A percentile compares a stretch with the other conserved stretches of the same genome.
These are phyloP conservation scores for Dendrocopos noguchii DNA, from an alignment of 2,113 vertebrate species.

Conservation along the genomic window DNA sequence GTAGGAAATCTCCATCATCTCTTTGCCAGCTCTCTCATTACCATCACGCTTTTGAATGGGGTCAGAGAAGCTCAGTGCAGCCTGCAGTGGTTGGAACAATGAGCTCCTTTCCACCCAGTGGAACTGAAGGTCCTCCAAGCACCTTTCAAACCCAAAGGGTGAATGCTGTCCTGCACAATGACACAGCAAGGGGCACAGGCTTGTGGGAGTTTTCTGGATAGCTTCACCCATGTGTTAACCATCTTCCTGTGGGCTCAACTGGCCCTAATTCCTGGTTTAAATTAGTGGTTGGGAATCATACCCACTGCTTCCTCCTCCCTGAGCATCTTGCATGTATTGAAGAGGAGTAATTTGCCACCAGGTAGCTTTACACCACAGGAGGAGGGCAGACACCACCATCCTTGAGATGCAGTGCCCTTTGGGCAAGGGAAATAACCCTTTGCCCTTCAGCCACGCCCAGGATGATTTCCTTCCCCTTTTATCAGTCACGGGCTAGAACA, in stretches of 20 bases:
- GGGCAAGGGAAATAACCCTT: background rate
- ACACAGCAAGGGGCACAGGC: background rate
- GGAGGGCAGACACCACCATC: background rate
- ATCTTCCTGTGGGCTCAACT: fast-evolving
- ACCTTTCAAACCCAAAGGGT: background rate
- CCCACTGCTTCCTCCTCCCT: background rate
- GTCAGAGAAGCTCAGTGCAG: background rate
- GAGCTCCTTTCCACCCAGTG: background rate
- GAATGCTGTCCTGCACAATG: fast-evolving
- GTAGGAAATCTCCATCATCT: background rate
- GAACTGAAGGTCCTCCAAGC: background rate
- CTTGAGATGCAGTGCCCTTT: background rate
- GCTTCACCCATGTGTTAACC: background rate
- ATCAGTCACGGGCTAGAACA: background rate
- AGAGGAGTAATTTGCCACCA: background rate
- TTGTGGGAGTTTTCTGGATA: background rate
- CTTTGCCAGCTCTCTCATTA: background rate
- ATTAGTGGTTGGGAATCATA: background rate
- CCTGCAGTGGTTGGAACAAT: background rate
- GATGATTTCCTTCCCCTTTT: background rate
- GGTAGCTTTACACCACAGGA: fast-evolving
- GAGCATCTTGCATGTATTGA: fast-evolving
- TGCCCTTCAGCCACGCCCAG: background rate
- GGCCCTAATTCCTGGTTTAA: background rate
- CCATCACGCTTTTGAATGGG: background rate